Percentiles rank a stretch among this genome's conserved stretches.
Conservation (phyloP, 2,888 invertebrate genomes). For the Caenorhabditis sinica region DNA sequence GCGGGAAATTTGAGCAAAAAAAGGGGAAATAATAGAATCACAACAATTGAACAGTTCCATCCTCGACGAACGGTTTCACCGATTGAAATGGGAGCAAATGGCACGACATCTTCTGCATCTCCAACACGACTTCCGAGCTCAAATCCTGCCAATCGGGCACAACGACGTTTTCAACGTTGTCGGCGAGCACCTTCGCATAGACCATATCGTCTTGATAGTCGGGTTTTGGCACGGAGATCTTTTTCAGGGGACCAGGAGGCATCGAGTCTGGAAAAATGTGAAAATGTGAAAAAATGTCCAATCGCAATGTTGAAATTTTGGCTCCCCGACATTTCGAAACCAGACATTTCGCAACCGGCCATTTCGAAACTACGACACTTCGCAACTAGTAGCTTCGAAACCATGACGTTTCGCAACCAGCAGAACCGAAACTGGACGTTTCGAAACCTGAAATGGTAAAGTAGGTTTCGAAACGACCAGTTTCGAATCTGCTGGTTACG, state of each 20-base stretch:
- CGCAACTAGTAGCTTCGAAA: too few relatives aligned
- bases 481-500: too few relatives aligned
- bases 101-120: conserved; percentile 69
- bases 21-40: conserved; percentile 15
- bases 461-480: too few relatives aligned
- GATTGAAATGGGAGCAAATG: conserved; percentile 77
- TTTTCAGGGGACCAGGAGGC: conserved; percentile 67
- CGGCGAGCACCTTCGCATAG: conserved; percentile 73
- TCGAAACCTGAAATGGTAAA: too few relatives aligned
- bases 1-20: background rate
- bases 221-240: conserved; percentile 64
- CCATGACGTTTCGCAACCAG: too few relatives aligned
- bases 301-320: background rate
- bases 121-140: conserved; percentile 69
- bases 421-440: too few relatives aligned
- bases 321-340: too few relatives aligned
- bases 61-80: conserved; percentile 71
- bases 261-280: conserved; percentile 69
- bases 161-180: conserved; percentile 69
- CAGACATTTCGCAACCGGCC: too few relatives aligned
- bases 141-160: conserved; percentile 75
- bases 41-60: conserved; percentile 63
- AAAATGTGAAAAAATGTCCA: too few relatives aligned
- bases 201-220: conserved; percentile 65
- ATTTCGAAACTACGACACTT: too few relatives aligned